Evolutionary conservation across 2,113 vertebrate genomes (phyloP), one percentile per base, ranked within the genome.

Genomic region (Sterna hirundo): DNA sequence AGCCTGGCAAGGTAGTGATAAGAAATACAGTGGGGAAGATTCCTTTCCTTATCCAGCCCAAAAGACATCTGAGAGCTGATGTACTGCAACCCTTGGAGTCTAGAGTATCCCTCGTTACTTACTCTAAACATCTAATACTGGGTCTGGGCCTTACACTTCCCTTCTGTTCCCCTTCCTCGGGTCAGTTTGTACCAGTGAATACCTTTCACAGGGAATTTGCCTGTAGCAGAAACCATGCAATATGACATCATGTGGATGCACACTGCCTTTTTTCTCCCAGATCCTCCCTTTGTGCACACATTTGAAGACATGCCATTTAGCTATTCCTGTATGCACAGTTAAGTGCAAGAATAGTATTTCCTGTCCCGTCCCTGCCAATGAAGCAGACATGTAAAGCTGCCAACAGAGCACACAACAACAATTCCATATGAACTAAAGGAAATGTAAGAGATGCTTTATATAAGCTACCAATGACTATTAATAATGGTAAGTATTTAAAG

Each of bases 1-100:
- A 96, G 75, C 46, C 92, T 96, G 93, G 81, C 0, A 0, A 93
- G 81, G 49, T 29, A 77, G n/a, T 79, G 80, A 74, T 90, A 96
- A 93, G 87, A 79, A 90, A 83, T 29, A 66, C 4, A 42, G 36
- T 2, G 6, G 25, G 15, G 21, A 87, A 72, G 52, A 2, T 15
- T 64, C 69, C 23, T 60, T 78, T 90, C 12, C 18, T 87, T 61
- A 69, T 36, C 40, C 49, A 83, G 66, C 6, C 40, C 72, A 52
- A 21, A 57, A 49, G 54, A 68, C 40, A 49, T 38, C 52, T 74
- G 58, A 76, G 62, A 92, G 23, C 61, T 14, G 13, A 21, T 44
- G 49, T 2, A 18, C 57, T 70, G 52, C 58, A 47, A 17, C 21
- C 21, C 40, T 57, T 47, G 38, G 13, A 55, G 70, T 47, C 32